These are phyloP conservation scores for Misgurnus anguillicaudatus DNA, from an alignment of 2,113 vertebrate genomes.

Conservation along the genomic window DNA sequence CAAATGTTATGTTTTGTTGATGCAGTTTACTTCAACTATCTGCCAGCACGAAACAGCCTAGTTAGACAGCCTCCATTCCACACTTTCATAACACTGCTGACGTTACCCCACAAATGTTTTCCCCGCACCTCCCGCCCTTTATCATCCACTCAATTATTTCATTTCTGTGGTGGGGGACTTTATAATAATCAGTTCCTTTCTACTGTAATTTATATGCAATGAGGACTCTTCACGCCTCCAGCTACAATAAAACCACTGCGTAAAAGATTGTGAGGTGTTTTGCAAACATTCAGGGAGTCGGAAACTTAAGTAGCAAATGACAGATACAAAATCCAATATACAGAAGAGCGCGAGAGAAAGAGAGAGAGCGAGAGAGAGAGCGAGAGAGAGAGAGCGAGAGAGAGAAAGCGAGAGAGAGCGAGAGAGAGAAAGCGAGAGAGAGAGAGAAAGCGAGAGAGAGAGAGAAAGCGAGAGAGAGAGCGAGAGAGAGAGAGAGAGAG, in stretches of 20 bases:
- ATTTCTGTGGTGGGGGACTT: conserved; percentile 66
- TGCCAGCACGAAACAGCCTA: background rate
- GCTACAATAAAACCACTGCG: conserved; percentile 62
- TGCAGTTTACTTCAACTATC: background rate
- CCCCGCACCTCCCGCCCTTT: conserved; percentile 63
- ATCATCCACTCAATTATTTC: conserved; percentile 81
- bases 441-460: no score
- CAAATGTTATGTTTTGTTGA: no score
- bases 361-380: background rate
- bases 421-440: no score
- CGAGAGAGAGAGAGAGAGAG: background rate
- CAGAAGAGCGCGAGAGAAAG: background rate
- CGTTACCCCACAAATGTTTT: conserved; percentile 36
- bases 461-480: no score
- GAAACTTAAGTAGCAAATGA: conserved; percentile 61
- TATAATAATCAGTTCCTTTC: conserved; percentile 73
- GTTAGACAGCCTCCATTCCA: background rate
- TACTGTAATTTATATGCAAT: conserved; percentile 76
- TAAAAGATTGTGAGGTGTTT: conserved; percentile 62
- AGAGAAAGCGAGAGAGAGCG: no score
- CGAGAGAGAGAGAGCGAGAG: no score
- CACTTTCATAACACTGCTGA: background rate
- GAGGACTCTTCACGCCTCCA: conserved; percentile 66
- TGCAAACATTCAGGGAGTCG: conserved; percentile 68
- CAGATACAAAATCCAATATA: conserved; percentile 34